A percentile compares a stretch with the other conserved stretches of the same genome.
Conservation (phyloP, 1,140 invertebrate species). For the Hylyphantes graminicola region DNA sequence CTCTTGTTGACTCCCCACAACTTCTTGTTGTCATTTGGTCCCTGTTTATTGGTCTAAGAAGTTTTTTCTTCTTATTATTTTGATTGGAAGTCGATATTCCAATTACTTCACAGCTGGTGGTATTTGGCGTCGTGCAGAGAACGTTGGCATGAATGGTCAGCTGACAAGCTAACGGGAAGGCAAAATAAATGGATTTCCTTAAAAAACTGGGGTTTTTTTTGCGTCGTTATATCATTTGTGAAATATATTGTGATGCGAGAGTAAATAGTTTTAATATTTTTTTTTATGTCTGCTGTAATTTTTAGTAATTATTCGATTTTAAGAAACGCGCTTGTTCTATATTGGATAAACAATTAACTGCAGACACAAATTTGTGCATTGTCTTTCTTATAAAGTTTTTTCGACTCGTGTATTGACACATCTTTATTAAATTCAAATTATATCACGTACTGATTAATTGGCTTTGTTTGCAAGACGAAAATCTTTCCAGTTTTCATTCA, state of each 20-base stretch:
- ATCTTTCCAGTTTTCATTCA: too few relatives aligned
- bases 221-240: not conserved
- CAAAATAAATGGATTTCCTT: not conserved
- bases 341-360: too few relatives aligned
- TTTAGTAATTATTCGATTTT: too few relatives aligned
- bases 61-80: not conserved
- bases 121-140: not conserved
- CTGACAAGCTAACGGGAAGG: too few relatives aligned
- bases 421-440: too few relatives aligned
- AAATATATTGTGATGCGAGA: not conserved
- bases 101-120: constrained; percentile 35
- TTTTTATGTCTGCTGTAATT: too few relatives aligned
- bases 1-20: not conserved
- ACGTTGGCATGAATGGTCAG: not conserved
- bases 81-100: constrained; percentile 46
- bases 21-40: not conserved
- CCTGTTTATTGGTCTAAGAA: not conserved
- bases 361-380: too few relatives aligned
- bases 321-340: too few relatives aligned
- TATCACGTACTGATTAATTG: too few relatives aligned
- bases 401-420: too few relatives aligned
- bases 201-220: not conserved
- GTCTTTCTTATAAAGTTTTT: too few relatives aligned
- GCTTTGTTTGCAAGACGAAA: too few relatives aligned
- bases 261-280: not conserved